phyloP scores from a whole-genome alignment of 2,113 vertebrate genomes.

The Toxotes jaculatrix region DNA sequence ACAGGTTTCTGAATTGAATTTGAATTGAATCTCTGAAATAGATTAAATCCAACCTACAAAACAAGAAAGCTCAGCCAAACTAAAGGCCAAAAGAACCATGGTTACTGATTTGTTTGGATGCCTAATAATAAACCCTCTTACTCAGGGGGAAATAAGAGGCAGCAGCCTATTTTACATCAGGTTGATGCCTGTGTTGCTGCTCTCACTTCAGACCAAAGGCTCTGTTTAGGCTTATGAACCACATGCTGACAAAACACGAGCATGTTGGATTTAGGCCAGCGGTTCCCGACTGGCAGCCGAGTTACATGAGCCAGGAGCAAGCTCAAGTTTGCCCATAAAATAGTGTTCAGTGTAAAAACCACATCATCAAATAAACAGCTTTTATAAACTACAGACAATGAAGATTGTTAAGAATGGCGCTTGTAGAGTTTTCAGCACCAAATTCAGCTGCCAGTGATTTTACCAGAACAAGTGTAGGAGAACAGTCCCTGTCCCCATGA shows the following conservation, averaged over 20 bases:
- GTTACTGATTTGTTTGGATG: neutral
- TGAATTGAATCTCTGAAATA: constrained; percentile 15
- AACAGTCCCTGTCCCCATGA: neutral
- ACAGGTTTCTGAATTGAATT: constrained; percentile 7
- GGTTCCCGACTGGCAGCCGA: neutral
- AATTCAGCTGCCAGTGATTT: neutral
- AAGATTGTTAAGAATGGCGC: too few relatives aligned
- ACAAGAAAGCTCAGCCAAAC: neutral
- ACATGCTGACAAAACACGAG: constrained; percentile 34
- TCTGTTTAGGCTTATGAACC: constrained; percentile 25
- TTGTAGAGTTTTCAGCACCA: neutral
- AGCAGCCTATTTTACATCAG: neutral
- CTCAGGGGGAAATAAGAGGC: neutral
- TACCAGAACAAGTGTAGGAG: neutral
- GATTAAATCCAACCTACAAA: constrained; percentile 5
- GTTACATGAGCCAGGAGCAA: neutral
- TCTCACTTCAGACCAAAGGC: constrained; percentile 17
- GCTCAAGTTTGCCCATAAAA: neutral
- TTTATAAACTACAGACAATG: neutral
- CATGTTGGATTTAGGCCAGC: constrained; percentile 17
- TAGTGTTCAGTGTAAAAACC: neutral
- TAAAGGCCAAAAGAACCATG: neutral
- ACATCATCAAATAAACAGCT: neutral
- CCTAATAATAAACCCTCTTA: constrained; percentile 21
- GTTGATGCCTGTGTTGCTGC: constrained; percentile 9